Conservation (phyloP, 2,113 vertebrate genomes). For the Calypte anna region DNA sequence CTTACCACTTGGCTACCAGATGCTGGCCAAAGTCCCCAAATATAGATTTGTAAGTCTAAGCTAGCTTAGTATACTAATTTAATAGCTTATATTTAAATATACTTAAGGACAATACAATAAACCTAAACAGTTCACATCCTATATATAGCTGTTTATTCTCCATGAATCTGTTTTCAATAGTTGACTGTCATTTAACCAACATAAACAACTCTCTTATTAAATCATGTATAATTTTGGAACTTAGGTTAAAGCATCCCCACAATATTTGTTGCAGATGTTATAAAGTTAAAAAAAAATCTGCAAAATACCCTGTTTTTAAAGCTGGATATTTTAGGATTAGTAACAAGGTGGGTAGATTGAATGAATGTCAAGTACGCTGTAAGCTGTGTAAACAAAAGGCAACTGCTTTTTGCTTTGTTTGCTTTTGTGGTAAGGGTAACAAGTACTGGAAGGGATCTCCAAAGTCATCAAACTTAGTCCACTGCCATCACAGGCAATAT, state of each 20-base stretch:
- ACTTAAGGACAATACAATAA: conserved; percentile 18
- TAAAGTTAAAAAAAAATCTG: conserved; percentile 36
- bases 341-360: not conserved
- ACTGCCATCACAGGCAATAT: not conserved
- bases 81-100: conserved; percentile 25
- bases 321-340: conserved; percentile 26
- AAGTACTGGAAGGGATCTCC: not conserved
- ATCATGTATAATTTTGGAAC: conserved; percentile 55
- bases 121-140: conserved; percentile 18
- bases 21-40: not conserved
- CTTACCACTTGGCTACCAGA: not conserved
- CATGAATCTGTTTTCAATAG: conserved; percentile 58
- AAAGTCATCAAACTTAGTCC: not conserved
- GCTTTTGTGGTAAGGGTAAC: not conserved
- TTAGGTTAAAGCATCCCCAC: conserved; percentile 27
- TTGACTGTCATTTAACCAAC: conserved; percentile 49
- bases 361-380: not conserved
- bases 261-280: conserved; percentile 63
- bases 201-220: conserved; percentile 56
- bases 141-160: conserved; percentile 18
- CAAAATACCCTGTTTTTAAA: conserved; percentile 31
- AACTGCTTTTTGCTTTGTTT: not conserved
- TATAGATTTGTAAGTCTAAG: not conserved
- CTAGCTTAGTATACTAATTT: not conserved
- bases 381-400: not conserved